Evolutionary conservation across 1,140 invertebrate species (phyloP).

Genomic region (Nymphalis io): DNA sequence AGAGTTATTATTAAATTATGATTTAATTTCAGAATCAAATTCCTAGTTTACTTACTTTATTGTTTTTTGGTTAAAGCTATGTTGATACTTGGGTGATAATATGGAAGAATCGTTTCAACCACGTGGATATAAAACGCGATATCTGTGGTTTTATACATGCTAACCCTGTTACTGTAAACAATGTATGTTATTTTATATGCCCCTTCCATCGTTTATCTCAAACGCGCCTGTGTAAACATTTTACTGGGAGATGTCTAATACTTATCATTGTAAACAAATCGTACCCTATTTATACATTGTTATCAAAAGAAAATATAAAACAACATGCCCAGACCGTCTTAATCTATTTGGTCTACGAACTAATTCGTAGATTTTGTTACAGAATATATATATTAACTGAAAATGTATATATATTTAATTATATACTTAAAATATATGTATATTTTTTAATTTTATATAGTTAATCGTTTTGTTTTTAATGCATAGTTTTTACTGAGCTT

Average conservation of each 20-base stretch:
- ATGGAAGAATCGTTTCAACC: too few relatives aligned
- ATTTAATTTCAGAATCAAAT: too few relatives aligned
- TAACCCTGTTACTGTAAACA: not conserved
- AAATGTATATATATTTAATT: too few relatives aligned
- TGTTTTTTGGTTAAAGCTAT: too few relatives aligned
- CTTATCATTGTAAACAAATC: not conserved
- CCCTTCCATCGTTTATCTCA: not conserved
- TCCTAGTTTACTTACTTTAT: too few relatives aligned
- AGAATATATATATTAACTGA: too few relatives aligned
- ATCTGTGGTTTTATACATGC: not conserved
- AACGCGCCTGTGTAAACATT: not conserved
- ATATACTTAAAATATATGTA: too few relatives aligned
- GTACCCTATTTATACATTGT: constrained; percentile 10
- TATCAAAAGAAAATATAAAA: constrained; percentile 4
- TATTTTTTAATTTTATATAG: too few relatives aligned
- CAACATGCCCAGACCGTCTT: not conserved
- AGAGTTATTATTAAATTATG: too few relatives aligned
- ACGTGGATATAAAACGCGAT: not conserved
- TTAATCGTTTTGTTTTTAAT: too few relatives aligned
- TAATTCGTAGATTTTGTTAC: not conserved
- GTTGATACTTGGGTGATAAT: too few relatives aligned
- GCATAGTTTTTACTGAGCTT: too few relatives aligned
- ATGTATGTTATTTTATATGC: not conserved
- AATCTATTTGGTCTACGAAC: not conserved
- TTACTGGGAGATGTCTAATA: not conserved